Base-by-base conservation (phyloP, 2,113 vertebrate genomes). In the Lophotis ruficrista region DNA sequence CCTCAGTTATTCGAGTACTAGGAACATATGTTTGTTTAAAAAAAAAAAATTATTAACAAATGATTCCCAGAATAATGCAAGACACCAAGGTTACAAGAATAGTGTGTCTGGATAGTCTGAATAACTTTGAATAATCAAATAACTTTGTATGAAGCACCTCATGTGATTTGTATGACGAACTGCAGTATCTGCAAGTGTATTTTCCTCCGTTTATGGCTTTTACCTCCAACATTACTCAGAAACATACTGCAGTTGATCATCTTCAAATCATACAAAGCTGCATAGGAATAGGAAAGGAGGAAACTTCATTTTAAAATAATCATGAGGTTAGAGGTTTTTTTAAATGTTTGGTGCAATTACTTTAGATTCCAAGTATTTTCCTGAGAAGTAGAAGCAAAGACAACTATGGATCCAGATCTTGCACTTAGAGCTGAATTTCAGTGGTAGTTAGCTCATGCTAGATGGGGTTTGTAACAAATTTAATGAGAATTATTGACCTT, bases 401-500 rank as follows among this genome's bases (percentile, higher is more conserved):
- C 41, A 80, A 20, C 7, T 25, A 15, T 31, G 25, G 43, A 70
- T 62, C 24, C 37, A 81, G 56, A 83, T 62, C 12, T 28, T 2
- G 6, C 16, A 27, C 41, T 77, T 48, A 60, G 37, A 50, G 19
- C 4, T 62, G 50, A 51, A 62, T 61, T 87, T 62, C 60, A 66
- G 28, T n/a, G 8, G 27, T 66, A 41, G 14, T 75, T 89, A 91
- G 61, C 20, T 90, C 8, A 17, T 68, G 38, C 65, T 85, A 83
- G 70, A 92, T 90, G 71, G 75, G n/a, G 35, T 54, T 78, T 58
- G 31, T 71, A 81, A 81, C 41, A 57, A 81, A 78, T 87, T 62
- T 82, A 90, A 89, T 93, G 81, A 85, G 43, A 89, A 89, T 87
- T 95, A 94, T 93, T 91, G 70, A 93, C 50, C 33, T 91, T 87